Percentiles rank a stretch among this genome's conserved stretches.
Evolutionary conservation across 2,888 invertebrate species (phyloP).

Genomic region (Arctia plantaginis): DNA sequence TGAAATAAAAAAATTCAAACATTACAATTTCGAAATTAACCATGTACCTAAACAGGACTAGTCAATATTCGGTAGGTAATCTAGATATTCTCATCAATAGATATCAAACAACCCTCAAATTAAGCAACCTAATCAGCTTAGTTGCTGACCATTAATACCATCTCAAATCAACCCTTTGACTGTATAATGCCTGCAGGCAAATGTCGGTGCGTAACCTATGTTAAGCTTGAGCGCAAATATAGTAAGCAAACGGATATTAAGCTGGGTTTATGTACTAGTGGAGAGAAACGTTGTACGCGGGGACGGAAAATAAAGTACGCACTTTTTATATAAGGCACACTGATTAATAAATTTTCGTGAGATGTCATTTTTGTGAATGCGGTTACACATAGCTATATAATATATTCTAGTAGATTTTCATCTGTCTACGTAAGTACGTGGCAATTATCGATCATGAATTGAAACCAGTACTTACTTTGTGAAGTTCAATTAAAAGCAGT

Average conservation of each 20-base stretch:
- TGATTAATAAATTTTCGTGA: neutral
- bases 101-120: slow-evolving; percentile 59
- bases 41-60: neutral
- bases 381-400: no score
- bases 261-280: slow-evolving; percentile 69
- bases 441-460: no score
- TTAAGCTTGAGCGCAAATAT: slow-evolving; percentile 79
- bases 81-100: neutral
- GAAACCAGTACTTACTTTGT: no score
- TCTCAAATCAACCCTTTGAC: slow-evolving; percentile 73
- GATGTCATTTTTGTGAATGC: no score
- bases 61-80: neutral
- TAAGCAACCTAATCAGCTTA: slow-evolving; percentile 73
- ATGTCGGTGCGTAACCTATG: slow-evolving; percentile 65
- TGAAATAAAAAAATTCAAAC: neutral
- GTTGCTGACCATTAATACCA: slow-evolving; percentile 47
- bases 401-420: no score
- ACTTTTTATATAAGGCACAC: neutral
- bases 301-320: neutral
- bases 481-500: no score
- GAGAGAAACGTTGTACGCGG: slow-evolving; percentile 27
- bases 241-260: slow-evolving; percentile 78
- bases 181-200: slow-evolving; percentile 63
- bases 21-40: neutral
- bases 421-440: no score